Conservation (phyloP, 2,797 vertebrate genomes). For the Threskiornis aethiopicus region DNA sequence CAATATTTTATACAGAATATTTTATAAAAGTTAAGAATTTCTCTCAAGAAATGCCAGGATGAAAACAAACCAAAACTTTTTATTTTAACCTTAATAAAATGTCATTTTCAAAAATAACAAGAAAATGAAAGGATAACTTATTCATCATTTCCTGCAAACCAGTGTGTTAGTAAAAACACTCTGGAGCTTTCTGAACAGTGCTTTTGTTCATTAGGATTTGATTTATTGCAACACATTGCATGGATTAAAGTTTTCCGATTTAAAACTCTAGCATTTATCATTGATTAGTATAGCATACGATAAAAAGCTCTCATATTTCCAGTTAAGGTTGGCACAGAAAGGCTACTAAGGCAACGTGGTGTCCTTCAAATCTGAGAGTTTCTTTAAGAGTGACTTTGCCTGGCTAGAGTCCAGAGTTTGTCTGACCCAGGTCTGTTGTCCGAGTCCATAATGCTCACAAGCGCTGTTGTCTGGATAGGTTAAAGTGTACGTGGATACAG, state of each 20-base stretch:
- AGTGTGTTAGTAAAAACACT: background rate
- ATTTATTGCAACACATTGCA: background rate
- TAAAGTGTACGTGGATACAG: too few species aligned
- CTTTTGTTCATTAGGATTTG: background rate
- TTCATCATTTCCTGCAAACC: background rate
- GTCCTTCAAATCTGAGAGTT: background rate
- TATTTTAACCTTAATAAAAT: background rate
- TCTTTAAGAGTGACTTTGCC: background rate
- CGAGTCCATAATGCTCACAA: background rate
- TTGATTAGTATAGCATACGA: background rate
- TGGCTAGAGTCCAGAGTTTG: background rate
- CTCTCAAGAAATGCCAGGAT: background rate
- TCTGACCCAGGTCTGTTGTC: background rate
- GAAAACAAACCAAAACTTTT: background rate
- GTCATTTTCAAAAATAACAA: background rate
- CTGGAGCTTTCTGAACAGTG: background rate
- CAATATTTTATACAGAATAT: background rate
- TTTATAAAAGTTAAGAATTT: background rate
- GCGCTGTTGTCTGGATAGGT: rapidly evolving
- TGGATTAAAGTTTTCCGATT: background rate
- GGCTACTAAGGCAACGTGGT: background rate
- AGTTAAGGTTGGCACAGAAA: background rate
- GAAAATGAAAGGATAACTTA: background rate
- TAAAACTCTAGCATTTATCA: background rate
- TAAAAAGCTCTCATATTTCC: background rate